Evolutionary conservation across 2,797 vertebrate genomes (phyloP).

Genomic region (Gymnothorax javanicus): DNA sequence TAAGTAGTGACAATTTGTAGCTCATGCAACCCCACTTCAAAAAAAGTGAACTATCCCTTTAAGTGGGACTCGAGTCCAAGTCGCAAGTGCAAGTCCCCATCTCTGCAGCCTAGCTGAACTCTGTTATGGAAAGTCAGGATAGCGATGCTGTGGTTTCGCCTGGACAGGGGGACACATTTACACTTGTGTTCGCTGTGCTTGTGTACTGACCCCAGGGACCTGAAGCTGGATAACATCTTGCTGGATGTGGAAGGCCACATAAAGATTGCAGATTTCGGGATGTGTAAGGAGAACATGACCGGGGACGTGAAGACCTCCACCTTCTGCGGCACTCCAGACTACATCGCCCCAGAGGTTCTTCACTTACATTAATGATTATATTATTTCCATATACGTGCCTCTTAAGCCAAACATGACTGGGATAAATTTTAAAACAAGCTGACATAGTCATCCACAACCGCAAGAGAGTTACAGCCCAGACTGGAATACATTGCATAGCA

Average conservation of each 20-base stretch:
- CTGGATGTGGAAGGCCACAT: conserved; percentile 93
- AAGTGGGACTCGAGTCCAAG: too few species aligned
- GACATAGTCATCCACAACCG: too few species aligned
- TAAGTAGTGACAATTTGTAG: too few species aligned
- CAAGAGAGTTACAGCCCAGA: too few species aligned
- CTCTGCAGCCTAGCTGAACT: too few species aligned
- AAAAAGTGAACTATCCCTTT: too few species aligned
- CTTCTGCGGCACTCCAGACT: conserved; percentile 96
- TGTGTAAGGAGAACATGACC: conserved; percentile 96
- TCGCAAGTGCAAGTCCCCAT: too few species aligned
- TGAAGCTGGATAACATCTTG: conserved; percentile 95
- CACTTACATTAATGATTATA: background rate
- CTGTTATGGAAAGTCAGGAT: background rate
- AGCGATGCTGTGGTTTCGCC: background rate
- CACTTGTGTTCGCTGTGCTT: too few species aligned
- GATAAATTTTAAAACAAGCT: too few species aligned
- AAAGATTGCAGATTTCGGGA: conserved; percentile 97
- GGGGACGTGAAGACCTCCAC: conserved; percentile 84
- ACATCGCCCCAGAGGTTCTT: conserved; percentile 92
- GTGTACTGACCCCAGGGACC: conserved; percentile 73
- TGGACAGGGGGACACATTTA: background rate
- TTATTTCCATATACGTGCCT: background rate
- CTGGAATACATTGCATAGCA: too few species aligned
- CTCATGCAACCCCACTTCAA: too few species aligned
- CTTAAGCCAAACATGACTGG: too few species aligned